Conservation (phyloP, 92 coral and sea anemone species). For the Palythoa grandiflora region DNA sequence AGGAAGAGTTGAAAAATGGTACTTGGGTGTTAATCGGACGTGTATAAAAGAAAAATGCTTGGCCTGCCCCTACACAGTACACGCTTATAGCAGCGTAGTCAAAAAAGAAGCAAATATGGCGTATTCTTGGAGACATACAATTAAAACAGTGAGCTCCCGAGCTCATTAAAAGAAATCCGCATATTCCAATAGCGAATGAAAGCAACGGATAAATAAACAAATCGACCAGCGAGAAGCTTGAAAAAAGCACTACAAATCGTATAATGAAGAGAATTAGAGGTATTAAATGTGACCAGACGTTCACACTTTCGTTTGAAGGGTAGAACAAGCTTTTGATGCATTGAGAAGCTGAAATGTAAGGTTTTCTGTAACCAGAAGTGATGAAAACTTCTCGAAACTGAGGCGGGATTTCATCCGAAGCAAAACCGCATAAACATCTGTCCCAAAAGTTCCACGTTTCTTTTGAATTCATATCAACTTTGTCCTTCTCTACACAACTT, state of each 20-base stretch:
- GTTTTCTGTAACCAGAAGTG: slow-evolving; percentile 88
- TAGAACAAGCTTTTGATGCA: slow-evolving; percentile 87
- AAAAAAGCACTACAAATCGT: slow-evolving; percentile 71
- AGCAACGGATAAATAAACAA: slow-evolving; percentile 83
- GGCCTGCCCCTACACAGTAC: slow-evolving; percentile 96
- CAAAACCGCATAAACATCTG: slow-evolving; percentile 54
- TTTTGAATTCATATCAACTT: not conserved
- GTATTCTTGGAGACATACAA: slow-evolving; percentile 95
- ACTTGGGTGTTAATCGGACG: slow-evolving; percentile 74
- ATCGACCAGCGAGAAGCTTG: slow-evolving; percentile 67
- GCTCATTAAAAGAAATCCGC: slow-evolving; percentile 96
- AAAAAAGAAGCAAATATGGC: slow-evolving; percentile 95
- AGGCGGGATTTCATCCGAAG: slow-evolving; percentile 85
- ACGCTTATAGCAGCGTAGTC: slow-evolving; percentile 97
- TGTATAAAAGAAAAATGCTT: slow-evolving; percentile 91
- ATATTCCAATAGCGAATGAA: slow-evolving; percentile 91
- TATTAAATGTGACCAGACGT: slow-evolving; percentile 96
- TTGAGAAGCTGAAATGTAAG: slow-evolving; percentile 85
- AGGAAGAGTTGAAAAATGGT: slow-evolving; percentile 64
- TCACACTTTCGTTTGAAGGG: slow-evolving; percentile 86
- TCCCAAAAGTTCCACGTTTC: slow-evolving; percentile 12
- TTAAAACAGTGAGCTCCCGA: slow-evolving; percentile 97
- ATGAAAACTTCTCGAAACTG: slow-evolving; percentile 94
- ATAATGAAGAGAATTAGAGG: slow-evolving; percentile 83
- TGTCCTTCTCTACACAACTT: not conserved